Evolutionary conservation across 2,113 vertebrate species (phyloP).

Genomic region (Pollachius pollachius): DNA sequence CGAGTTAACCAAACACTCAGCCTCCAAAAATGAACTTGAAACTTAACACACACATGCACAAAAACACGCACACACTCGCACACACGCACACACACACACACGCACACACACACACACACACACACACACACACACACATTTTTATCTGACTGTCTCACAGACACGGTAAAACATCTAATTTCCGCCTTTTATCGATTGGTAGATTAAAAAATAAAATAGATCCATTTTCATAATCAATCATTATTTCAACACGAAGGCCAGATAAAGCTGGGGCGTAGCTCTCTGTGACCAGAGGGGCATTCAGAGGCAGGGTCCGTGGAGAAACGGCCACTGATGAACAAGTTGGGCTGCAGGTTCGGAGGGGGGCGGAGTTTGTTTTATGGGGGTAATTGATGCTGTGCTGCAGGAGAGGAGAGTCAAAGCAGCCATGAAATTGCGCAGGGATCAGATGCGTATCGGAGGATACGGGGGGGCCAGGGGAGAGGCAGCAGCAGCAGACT

Average conservation of each 20-base stretch:
- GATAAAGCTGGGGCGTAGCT: neutral
- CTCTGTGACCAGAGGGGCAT: slow-evolving; percentile 20
- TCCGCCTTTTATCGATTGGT: too few species aligned
- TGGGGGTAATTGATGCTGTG: slow-evolving; percentile 75
- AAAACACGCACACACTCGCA: neutral
- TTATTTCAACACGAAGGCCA: too few species aligned
- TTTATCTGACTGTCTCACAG: too few species aligned
- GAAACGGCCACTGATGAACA: slow-evolving; percentile 14
- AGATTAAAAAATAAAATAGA: too few species aligned
- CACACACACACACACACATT: neutral
- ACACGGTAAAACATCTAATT: too few species aligned
- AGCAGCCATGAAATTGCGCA: slow-evolving; percentile 83
- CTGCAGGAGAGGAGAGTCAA: slow-evolving; percentile 75
- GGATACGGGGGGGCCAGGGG: slow-evolving; percentile 57
- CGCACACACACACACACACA: slow-evolving; percentile 16
- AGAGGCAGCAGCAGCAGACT: slow-evolving; percentile 49
- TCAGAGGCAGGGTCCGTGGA: slow-evolving; percentile 7
- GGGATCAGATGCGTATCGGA: slow-evolving; percentile 76
- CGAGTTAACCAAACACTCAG: slow-evolving; percentile 37
- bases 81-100: slow-evolving; percentile 11
- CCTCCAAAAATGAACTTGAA: slow-evolving; percentile 35
- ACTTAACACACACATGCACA: slow-evolving; percentile 19
- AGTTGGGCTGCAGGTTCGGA: slow-evolving; percentile 53
- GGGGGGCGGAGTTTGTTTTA: slow-evolving; percentile 72
- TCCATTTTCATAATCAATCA: too few species aligned